Evolutionary conservation across 2,888 invertebrate species (phyloP), one percentile per base, ranked within the genome.

Genomic region (Lithophane ornitopus): DNA sequence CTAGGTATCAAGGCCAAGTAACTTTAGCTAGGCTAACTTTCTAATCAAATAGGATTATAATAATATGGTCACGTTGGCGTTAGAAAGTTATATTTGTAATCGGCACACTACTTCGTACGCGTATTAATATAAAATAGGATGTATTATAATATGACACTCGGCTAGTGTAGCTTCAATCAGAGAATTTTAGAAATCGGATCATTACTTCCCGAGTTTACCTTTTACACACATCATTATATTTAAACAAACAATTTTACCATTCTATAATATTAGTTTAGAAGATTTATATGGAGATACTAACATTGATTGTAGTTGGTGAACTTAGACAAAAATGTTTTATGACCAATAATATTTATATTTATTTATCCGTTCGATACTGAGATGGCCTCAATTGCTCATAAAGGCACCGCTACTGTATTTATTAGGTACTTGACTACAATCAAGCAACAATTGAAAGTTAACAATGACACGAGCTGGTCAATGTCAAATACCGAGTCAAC

Each of bases 361-460:
- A 75, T 28, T 44, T 77, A 28, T 54, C 16, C 8, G 11, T 46
- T 58, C 7, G 54, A 80, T 69, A 44, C 16, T 39, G 52, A 65
- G 39, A 78, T 65, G 78, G 46, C 39, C 63, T 58, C 28, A 78
- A 82, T 82, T 82, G 58, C 9, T 59, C 39, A 78, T 63, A 63
- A 28, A 68, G 19, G 28, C 34, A 46, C 34, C 54, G 61, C 49
- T 58, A 26, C n/a, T 82, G 16, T 49, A 52, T 70, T 56, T 49
- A 61, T 34, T 69, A 46, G 39, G 19, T 68, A 69, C 61, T 62
- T 70, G 44, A 34, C 46, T 41, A 46, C 41, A 74, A 74, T 75
- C 61, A 67, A 59, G 41, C 67, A 0, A 67, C 16, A 70, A 84
- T 74, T 70, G 52, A 41, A 54, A 46, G 26, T 26, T 49, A 59